Conservation (phyloP, 2,888 invertebrate species). For the Rhagium mordax region DNA sequence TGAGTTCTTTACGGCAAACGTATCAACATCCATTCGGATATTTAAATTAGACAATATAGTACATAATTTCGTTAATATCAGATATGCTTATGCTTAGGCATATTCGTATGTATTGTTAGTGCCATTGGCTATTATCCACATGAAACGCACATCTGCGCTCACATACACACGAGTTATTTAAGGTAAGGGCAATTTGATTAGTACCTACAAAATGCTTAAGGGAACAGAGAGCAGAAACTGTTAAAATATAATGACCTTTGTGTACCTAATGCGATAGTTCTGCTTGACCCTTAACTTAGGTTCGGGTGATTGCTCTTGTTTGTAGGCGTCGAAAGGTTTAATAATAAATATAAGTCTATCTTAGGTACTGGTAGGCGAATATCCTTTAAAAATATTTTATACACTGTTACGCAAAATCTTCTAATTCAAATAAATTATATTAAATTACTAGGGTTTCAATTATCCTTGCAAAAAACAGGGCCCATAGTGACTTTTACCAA, state of each 20-base stretch:
- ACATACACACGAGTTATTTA: neutral
- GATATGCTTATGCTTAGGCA: too few species aligned
- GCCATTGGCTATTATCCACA: neutral
- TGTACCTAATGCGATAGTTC: neutral
- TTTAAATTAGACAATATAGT: too few species aligned
- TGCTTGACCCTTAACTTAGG: neutral
- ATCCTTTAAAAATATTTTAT: neutral
- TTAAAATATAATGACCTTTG: neutral
- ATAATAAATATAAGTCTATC: neutral
- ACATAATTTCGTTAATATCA: too few species aligned
- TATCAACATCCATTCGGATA: too few species aligned
- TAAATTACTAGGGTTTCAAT: too few species aligned
- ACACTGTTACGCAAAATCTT: neutral
- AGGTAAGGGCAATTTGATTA: neutral
- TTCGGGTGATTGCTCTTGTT: neutral
- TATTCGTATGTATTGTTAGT: neutral
- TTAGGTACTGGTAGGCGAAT: neutral
- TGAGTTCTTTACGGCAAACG: too few species aligned
- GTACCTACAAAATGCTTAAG: neutral
- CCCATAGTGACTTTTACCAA: too few species aligned
- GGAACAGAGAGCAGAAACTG: neutral
- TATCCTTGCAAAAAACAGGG: too few species aligned
- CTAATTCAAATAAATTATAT: too few species aligned
- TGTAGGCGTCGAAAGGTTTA: neutral
- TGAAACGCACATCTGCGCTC: neutral